Base-by-base conservation (phyloP, 2,888 invertebrate genomes). In the Sepiola atlantica region DNA sequence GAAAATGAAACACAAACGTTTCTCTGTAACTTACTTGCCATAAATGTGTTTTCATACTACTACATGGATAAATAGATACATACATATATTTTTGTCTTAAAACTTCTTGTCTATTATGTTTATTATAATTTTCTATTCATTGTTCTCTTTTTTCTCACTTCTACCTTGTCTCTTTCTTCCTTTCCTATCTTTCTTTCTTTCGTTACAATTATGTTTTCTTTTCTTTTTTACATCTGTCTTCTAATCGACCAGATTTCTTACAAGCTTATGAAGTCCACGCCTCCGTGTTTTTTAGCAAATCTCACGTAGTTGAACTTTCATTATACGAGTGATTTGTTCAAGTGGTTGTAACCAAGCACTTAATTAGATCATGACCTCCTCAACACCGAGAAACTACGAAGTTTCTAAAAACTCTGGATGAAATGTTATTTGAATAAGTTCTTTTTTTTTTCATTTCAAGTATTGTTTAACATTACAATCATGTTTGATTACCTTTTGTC, bases 301-400 rank as follows among this genome's bases (percentile, higher is more conserved):
- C 61, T 61, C 61, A 28, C 10, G 10, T 28, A 28, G 61, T 61
- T 61, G 28, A 61, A 61, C 24, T 61, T 24, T 61, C 10, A 57
- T 77, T 12, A 32, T 77, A 77, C 32, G 14, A 14, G n/a, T n/a
- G n/a, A n/a, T n/a, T n/a, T 45, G 1, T 21, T n/a, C 14, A 3
- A 77, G 77, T 18, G n/a, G 14, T n/a, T n/a, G n/a, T 16, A 77
- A 77, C n/a, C 2, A 12, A 77, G n/a, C 3, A 32, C n/a, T 77
- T 77, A 77, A 77, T 77, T 77, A 77, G n/a, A n/a, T 77, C 77
- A 77, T 77, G 77, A 32, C n/a, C 77, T 77, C 77, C n/a, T n/a
- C 10, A n/a, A 12, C 77, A 77, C 10, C 77, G 2, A 77, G 77
- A 77, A 77, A 77, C 0, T 0, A 77, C 77, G 4, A 77, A 16